Percentiles rank a stretch among this genome's conserved stretches.
Evolutionary conservation across 1,140 invertebrate genomes (phyloP).

Genomic region (Aphidius gifuensis): DNA sequence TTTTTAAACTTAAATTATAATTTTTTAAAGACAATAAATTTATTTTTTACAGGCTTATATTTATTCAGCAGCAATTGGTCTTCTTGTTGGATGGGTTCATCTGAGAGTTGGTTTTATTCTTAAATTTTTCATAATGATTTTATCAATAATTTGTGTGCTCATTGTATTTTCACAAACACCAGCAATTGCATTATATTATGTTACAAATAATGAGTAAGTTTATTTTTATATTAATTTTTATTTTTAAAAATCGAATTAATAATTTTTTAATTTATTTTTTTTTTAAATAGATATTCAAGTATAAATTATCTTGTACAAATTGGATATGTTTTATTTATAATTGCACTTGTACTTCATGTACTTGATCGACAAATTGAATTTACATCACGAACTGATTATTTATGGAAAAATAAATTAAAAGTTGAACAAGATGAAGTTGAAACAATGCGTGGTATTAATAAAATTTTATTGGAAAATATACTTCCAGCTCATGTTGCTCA

Average conservation of each 20-base stretch:
- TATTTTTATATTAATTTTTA: neutral
- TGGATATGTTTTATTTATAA: constrained; percentile 60
- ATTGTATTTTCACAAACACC: constrained; percentile 36
- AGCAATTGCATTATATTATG: constrained; percentile 57
- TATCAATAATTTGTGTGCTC: constrained; percentile 58
- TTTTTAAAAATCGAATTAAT: neutral
- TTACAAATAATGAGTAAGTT: constrained; percentile 60
- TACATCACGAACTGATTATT: constrained; percentile 81
- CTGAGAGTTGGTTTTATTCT: constrained; percentile 78
- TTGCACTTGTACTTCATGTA: constrained; percentile 69
- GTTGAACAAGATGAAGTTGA: constrained; percentile 93
- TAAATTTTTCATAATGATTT: constrained; percentile 75
- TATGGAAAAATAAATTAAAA: constrained; percentile 89
- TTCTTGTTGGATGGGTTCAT: constrained; percentile 80
- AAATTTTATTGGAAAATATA: constrained; percentile 93
- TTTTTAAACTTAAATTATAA: neutral
- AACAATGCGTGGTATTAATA: constrained; percentile 92
- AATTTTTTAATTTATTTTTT: constrained; percentile 4
- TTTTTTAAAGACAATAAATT: constrained; percentile 1
- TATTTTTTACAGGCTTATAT: constrained; percentile 66
- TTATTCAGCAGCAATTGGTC: constrained; percentile 72
- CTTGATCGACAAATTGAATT: constrained; percentile 84
- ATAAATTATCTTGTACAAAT: constrained; percentile 67
- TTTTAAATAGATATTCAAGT: constrained; percentile 60
- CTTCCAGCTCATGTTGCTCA: constrained; percentile 93